Evolutionary conservation across 2,797 vertebrate genomes (phyloP), one percentile per base, ranked within the genome.

Genomic region (Triplophysa yarkandensis): DNA sequence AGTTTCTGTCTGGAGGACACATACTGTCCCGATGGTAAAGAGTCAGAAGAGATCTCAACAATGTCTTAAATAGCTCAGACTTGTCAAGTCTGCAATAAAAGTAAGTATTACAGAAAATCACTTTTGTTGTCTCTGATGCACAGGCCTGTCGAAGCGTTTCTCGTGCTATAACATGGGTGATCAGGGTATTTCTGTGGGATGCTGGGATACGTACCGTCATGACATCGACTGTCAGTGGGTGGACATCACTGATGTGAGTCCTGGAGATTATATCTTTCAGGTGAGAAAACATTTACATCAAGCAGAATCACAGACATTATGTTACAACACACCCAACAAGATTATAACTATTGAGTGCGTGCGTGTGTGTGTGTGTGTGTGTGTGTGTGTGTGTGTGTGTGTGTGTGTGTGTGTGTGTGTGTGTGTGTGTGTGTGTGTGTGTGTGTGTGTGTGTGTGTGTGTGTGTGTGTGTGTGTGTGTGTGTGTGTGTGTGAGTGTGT

Each of bases 1-100:
- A 98, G 96, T 81, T 99, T 99, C 89, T 99, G 97, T 80, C 86
- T 99, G 68, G 97, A 99, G 87, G 97, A 99, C 87, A 97, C 96
- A 3, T 94, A 92, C 80, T 99, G 97, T 77, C 95, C 94, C 0
- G 90, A 95, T 17, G 97, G 97, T 98, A 81, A n/a, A 83, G 75
- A 23, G 28, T n/a, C n/a, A n/a, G n/a, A n/a, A n/a, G n/a, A n/a
- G n/a, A 14, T 30, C 30, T 30, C 36, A 39, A 39, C 13, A 39
- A 36, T 9, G 9, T 2, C 8, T 10, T 39, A 2, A 39, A 9
- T n/a, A n/a, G n/a, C n/a, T n/a, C n/a, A n/a, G n/a, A n/a, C n/a
- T n/a, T n/a, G n/a, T n/a, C n/a, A n/a, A n/a, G n/a, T n/a, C n/a
- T n/a, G n/a, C n/a, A n/a, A n/a, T n/a, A n/a, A n/a, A n/a, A n/a